Evolutionary conservation across 2,113 vertebrate genomes (phyloP), one percentile per base, ranked within the genome.

Genomic region (Crotophaga sulcirostris): DNA sequence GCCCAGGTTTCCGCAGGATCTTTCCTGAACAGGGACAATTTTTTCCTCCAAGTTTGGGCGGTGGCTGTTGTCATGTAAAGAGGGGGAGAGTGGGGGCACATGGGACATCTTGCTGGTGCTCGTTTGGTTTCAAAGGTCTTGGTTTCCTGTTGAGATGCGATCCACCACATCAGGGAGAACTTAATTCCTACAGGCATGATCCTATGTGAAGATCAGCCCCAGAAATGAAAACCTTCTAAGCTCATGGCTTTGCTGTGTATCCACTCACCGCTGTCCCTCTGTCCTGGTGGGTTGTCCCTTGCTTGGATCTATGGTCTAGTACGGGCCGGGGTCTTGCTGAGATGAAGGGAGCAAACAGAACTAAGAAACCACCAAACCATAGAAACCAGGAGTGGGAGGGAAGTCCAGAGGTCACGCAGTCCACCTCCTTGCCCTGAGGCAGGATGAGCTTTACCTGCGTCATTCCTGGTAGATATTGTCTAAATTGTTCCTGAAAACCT

Each of bases 401-500:
- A 66, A 77, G 18, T 36, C 24, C 63, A 40, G 80, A 83, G 83
- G 83, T 77, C 67, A 38, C 17, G 6, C 40, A 29, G 75, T 73
- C 83, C 75, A 49, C 2, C 83, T 89, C 36, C 54, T 66, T 10
- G 63, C 83, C 86, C 25, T 1, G 0, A 60, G 86, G 87, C 80
- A 7, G 86, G 76, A 84, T 89, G 89, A 92, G 72, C 55, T 76
- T 73, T 73, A 70, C 72, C 89, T 44, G 23, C 7, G 4, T 90
- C 83, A 94, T 73, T 86, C 63, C 89, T 19, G 36, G 51, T 60
- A 58, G 84, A 84, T 74, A 29, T 5, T 74, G 80, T 80, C 45
- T 11, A 25, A 92, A 86, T 31, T 45, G 75, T 95, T 94, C 90
- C 93, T 73, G 52, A 84, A 96, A 94, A 55, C 58, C 70, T 42